Evolutionary conservation across 2,113 vertebrate species (phyloP), one percentile per base, ranked within the genome.

Genomic region (Taurulus bubalis): DNA sequence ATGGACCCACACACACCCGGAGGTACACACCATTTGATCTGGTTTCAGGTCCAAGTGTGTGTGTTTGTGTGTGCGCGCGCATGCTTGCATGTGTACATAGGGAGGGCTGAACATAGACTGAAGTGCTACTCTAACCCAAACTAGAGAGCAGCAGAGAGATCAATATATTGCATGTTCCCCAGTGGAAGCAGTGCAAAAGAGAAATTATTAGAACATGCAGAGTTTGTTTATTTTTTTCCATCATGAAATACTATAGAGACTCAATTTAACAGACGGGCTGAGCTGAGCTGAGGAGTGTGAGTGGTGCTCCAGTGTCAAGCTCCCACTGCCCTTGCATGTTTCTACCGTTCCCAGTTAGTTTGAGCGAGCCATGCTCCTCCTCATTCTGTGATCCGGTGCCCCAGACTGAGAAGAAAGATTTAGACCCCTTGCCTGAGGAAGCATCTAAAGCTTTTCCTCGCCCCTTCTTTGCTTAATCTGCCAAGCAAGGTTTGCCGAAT

Each of bases 141-240:
- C 88, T 87, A 91, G 93, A 85, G 88, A 87, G 88, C 65, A 85
- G 87, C 77, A 80, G 67, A 85, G 79, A 93, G 91, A 93, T 93
- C 89, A 95, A 86, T 72, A 72, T 58, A 74, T 38, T 68, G 51
- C 79, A 79, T 58, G 71, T 64, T 77, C 71, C 32, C 38, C 45
- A 42, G 38, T 63, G 14, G 69, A 64, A 63, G 69, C 60, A n/a
- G 62, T 26, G 77, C 79, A 83, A 47, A 77, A 70, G 62, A 75
- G 64, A 80, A 76, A 68, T 38, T 58, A 65, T 70, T 32, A 75
- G 18, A 42, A 72, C 84, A 79, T 49, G 79, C 66, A 58, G 72
- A 74, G 38, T 83, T 84, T 79, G 1, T 8, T 53, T 18, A 0
- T 88, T 86, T 80, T 66, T 88, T 85, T 73, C 58, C 71, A 71